Percentiles rank a stretch among this genome's conserved stretches.
These are phyloP conservation scores for Crematogaster levior DNA, from an alignment of 2,888 invertebrate species.

Conservation along the genomic window DNA sequence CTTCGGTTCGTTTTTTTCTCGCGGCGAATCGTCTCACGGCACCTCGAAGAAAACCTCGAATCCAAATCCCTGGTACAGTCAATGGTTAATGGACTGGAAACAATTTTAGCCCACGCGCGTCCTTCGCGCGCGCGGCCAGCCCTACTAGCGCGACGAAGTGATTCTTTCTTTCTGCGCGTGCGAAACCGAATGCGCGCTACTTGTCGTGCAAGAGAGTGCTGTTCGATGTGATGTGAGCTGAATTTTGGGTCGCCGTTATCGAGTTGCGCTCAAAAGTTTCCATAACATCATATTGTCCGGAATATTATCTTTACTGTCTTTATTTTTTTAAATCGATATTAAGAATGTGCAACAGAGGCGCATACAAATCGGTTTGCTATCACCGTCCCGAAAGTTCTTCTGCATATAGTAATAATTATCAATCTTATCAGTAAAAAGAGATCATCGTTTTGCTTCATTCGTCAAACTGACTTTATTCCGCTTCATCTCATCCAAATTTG, in stretches of 20 bases:
- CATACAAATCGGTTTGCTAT: no score
- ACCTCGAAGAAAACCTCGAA: slow-evolving; percentile 76
- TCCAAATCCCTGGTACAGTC: slow-evolving; percentile 79
- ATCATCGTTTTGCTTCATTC: neutral
- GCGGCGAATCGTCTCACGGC: slow-evolving; percentile 67
- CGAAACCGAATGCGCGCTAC: slow-evolving; percentile 38
- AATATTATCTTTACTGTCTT: slow-evolving; percentile 20
- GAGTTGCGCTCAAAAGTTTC: slow-evolving; percentile 45
- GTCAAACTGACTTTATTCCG: neutral
- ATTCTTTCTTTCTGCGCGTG: slow-evolving; percentile 17
- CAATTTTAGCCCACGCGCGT: slow-evolving; percentile 75
- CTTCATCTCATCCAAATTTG: neutral
- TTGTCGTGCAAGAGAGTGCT: slow-evolving; percentile 52
- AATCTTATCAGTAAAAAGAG: neutral
- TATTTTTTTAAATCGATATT: neutral
- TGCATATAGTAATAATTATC: neutral
- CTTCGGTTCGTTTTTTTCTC: slow-evolving; percentile 69
- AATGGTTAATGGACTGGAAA: slow-evolving; percentile 84
- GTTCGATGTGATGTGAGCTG: slow-evolving; percentile 35
- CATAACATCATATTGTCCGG: neutral
- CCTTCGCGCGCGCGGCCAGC: slow-evolving; percentile 5
- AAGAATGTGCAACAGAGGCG: neutral
- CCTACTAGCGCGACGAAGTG: slow-evolving; percentile 11
- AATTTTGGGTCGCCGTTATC: slow-evolving; percentile 32
- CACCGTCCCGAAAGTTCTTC: neutral